Percentiles rank a stretch among this genome's conserved stretches.
Evolutionary conservation across 2,888 invertebrate genomes (phyloP).

Genomic region (Xanthorhoe spadicearia): DNA sequence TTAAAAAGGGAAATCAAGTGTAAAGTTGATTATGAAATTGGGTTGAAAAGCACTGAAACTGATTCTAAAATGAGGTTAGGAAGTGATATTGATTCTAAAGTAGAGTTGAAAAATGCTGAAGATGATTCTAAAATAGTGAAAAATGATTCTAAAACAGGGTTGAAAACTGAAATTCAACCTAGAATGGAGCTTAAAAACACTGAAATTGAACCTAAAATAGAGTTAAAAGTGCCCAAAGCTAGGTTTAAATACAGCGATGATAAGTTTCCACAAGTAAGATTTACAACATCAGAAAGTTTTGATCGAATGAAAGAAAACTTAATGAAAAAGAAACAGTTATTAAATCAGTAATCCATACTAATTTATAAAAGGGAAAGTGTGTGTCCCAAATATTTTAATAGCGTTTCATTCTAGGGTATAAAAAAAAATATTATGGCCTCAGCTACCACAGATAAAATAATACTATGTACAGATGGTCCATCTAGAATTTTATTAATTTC

Average conservation of each 20-base stretch:
- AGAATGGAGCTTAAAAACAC: neutral
- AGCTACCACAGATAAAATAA: too few relatives aligned
- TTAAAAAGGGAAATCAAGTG: neutral
- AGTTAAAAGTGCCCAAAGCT: too few relatives aligned
- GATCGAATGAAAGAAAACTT: neutral
- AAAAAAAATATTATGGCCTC: too few relatives aligned
- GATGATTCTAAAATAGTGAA: neutral
- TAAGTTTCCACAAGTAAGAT: constrained; percentile 12
- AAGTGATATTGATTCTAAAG: neutral
- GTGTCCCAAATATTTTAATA: too few relatives aligned
- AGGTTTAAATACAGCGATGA: constrained; percentile 17
- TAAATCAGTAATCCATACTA: neutral
- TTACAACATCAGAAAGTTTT: constrained; percentile 7
- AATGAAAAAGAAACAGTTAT: neutral
- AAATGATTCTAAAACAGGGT: neutral
- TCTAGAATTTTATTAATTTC: too few relatives aligned
- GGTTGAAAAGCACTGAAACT: neutral
- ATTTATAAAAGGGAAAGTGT: too few relatives aligned
- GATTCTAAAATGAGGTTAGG: neutral
- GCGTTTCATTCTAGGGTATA: too few relatives aligned
- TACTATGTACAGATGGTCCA: too few relatives aligned
- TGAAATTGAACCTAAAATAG: neutral
- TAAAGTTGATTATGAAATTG: neutral
- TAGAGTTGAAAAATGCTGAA: neutral
- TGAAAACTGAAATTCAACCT: neutral